These are phyloP conservation scores for Habroteleia sp. DNA, from an alignment of 2,888 invertebrate species.

Conservation along the genomic window DNA sequence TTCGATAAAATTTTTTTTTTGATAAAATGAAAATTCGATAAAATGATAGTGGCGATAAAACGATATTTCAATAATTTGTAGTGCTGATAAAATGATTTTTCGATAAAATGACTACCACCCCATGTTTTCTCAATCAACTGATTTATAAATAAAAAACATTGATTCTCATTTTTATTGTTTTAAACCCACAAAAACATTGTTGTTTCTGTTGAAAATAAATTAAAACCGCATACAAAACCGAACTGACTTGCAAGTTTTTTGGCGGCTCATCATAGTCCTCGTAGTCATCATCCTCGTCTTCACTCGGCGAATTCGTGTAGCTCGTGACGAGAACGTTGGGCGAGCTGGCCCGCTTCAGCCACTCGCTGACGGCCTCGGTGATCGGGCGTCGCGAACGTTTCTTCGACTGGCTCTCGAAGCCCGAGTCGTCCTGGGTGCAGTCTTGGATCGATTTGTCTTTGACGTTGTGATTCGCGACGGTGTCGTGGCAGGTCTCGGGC, in stretches of 20 bases:
- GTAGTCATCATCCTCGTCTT: slow-evolving; percentile 64
- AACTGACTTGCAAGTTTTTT: slow-evolving; percentile 82
- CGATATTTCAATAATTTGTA: too few species aligned
- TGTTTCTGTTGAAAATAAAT: too few species aligned
- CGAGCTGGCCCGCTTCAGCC: slow-evolving; percentile 82
- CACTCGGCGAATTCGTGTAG: slow-evolving; percentile 65
- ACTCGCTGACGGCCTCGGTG: slow-evolving; percentile 84
- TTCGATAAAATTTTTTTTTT: too few species aligned
- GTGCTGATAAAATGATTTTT: too few species aligned
- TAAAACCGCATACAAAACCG: too few species aligned
- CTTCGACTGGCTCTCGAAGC: slow-evolving; percentile 73
- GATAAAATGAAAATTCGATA: too few species aligned
- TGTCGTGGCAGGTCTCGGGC: slow-evolving; percentile 28
- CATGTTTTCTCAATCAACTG: too few species aligned
- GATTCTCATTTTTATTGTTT: too few species aligned
- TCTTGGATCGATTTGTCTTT: slow-evolving; percentile 56
- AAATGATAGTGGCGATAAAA: too few species aligned
- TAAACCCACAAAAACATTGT: too few species aligned
- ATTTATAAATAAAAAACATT: too few species aligned
- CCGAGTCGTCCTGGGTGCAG: slow-evolving; percentile 73
- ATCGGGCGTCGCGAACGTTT: slow-evolving; percentile 78
- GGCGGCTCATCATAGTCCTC: slow-evolving; percentile 73
- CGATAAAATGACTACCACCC: too few species aligned
- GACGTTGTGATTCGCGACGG: slow-evolving; percentile 8
- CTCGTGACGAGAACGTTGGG: slow-evolving; percentile 77